Percentiles rank a stretch among this genome's conserved stretches.
Evolutionary conservation across 2,888 invertebrate species (phyloP).

Genomic region (Agonopterix alstromeriana): DNA sequence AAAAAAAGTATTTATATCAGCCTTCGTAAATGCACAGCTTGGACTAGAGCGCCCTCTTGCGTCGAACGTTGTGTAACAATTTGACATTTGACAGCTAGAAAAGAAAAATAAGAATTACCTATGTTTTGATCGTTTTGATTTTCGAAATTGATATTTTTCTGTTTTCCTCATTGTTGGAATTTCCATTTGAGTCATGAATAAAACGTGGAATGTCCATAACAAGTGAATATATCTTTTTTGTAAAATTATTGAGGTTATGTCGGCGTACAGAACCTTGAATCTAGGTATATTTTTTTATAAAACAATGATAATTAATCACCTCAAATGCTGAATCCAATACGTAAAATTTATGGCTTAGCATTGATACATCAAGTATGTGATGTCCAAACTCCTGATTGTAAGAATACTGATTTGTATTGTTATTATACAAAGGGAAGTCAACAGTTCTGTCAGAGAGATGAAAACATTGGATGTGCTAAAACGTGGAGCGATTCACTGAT

Average conservation of each 20-base stretch:
- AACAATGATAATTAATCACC: background rate
- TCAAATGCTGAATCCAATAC: slow-evolving; percentile 32
- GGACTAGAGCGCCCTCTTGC: background rate
- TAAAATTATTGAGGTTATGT: slow-evolving; percentile 6
- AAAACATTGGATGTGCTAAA: slow-evolving; percentile 16
- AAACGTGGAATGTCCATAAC: no score
- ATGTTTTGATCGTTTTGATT: slow-evolving; percentile 8
- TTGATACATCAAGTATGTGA: slow-evolving; percentile 22
- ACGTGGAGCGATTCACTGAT: slow-evolving; percentile 13
- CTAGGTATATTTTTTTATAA: slow-evolving; percentile 3
- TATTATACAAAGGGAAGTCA: slow-evolving; percentile 45
- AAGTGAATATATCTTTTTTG: background rate
- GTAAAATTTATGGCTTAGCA: slow-evolving; percentile 19
- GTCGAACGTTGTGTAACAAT: slow-evolving; percentile 3
- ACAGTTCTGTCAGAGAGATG: slow-evolving; percentile 34
- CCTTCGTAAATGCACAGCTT: slow-evolving; percentile 25
- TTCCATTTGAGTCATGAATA: no score
- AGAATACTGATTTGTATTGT: slow-evolving; percentile 38
- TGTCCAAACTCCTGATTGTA: slow-evolving; percentile 20
- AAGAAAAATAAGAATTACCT: slow-evolving; percentile 17
- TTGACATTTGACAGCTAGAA: slow-evolving; percentile 33
- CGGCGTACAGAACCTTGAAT: slow-evolving; percentile 11
- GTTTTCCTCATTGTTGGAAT: no score
- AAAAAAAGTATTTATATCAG: background rate
- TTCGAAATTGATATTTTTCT: background rate